These are phyloP conservation scores for Temnothorax longispinosus DNA, from an alignment of 1,140 invertebrate species.

Conservation along the genomic window DNA sequence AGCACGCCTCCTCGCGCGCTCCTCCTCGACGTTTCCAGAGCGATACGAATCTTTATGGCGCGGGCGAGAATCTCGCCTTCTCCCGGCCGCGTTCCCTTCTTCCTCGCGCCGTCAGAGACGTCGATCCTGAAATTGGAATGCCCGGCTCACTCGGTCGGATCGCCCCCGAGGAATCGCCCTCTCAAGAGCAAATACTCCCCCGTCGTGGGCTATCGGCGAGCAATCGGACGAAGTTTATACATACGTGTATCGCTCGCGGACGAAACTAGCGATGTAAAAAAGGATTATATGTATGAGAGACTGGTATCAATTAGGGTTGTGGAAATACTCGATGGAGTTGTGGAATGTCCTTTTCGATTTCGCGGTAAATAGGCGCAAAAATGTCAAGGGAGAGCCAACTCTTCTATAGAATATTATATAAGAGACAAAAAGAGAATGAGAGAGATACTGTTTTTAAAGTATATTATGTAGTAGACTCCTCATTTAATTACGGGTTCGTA, in stretches of 20 bases:
- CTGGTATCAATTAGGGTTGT: neutral
- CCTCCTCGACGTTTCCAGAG: constrained; percentile 69
- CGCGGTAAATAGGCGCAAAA: neutral
- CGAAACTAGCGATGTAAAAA: neutral
- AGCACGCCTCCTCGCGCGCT: constrained; percentile 44
- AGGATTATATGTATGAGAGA: neutral
- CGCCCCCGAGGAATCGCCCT: constrained; percentile 22
- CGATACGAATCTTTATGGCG: constrained; percentile 75
- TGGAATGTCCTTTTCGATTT: neutral
- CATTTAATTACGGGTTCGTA: too few species aligned
- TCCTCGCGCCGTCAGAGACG: constrained; percentile 40
- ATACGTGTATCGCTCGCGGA: neutral
- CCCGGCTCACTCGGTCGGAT: neutral
- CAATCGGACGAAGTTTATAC: constrained; percentile 15
- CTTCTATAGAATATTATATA: neutral
- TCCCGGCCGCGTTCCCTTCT: constrained; percentile 39
- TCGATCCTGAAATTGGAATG: constrained; percentile 60
- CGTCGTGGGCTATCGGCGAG: constrained; percentile 4
- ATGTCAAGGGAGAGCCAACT: neutral
- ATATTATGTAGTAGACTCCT: neutral
- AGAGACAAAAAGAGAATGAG: neutral
- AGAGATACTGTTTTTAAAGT: neutral
- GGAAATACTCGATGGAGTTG: neutral
- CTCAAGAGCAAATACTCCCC: constrained; percentile 50
- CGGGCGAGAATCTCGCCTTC: constrained; percentile 67